These are phyloP conservation scores for Nettapus auritus DNA, from an alignment of 2,113 vertebrate species.

Conservation along the genomic window DNA sequence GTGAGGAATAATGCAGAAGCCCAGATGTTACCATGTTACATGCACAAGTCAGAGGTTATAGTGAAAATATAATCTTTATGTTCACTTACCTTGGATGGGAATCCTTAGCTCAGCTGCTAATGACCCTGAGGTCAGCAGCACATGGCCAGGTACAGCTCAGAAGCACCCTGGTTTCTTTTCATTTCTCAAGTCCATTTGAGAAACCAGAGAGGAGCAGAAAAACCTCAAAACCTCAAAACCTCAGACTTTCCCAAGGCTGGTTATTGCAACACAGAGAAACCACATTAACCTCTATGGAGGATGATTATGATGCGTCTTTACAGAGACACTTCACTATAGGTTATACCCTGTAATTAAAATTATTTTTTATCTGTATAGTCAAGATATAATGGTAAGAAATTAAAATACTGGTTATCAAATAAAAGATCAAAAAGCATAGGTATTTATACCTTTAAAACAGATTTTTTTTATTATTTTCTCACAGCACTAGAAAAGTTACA, in stretches of 20 bases:
- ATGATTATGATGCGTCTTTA: neutral
- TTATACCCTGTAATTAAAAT: neutral
- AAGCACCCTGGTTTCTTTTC: neutral
- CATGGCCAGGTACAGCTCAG: neutral
- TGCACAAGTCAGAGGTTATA: neutral
- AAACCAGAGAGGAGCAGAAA: neutral
- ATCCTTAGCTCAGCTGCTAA: neutral
- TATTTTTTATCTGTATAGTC: accelerated
- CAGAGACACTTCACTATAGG: neutral
- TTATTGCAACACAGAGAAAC: neutral
- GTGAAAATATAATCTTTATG: neutral
- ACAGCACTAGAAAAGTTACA: neutral
- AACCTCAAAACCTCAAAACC: no score
- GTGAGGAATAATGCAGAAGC: neutral
- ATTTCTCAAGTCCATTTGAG: neutral
- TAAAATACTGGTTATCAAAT: neutral
- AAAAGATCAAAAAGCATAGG: neutral
- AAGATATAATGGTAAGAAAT: neutral
- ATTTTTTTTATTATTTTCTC: neutral
- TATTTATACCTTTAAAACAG: neutral
- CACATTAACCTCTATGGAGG: neutral
- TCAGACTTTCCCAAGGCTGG: neutral
- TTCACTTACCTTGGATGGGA: neutral
- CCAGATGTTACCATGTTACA: neutral
- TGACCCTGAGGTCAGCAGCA: neutral